Base-by-base conservation (phyloP, 2,888 invertebrate species). In the Mesodorylaimus sp. region DNA sequence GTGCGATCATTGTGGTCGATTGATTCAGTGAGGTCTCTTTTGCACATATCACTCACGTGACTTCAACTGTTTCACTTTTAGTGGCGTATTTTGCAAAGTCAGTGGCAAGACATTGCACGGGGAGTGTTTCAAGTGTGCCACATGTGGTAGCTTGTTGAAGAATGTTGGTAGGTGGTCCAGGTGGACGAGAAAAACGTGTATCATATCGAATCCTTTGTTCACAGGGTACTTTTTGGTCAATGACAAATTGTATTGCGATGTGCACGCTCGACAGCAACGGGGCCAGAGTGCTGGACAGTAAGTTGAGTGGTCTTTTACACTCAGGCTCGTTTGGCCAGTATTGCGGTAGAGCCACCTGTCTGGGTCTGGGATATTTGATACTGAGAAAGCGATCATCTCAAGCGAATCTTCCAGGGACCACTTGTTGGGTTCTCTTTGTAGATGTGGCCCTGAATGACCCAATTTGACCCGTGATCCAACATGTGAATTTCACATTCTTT, bases 11-110 rank as follows among this genome's bases (percentile, higher is more conserved):
- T 95, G 95, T 76, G 89, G 89, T 71, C 80, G 89, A 66, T 80
- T 89, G 66, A 89, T 93, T 74, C 84, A 87, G 91, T 93, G 82
- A 86, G 89, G 82, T n/a, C n/a, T n/a, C n/a, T n/a, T n/a, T n/a
- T n/a, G n/a, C n/a, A n/a, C n/a, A n/a, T n/a, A n/a, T n/a, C n/a
- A n/a, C n/a, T n/a, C n/a, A n/a, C n/a, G n/a, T n/a, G 19, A 36
- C 16, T 36, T 36, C 16, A 13, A 13, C 16, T 46, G 42, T 37
- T 50, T 47, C 26, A 37, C 25, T 71, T 74, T 52, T 69, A 95
- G 93, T 61, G 95, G 95, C 59, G 89, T 93, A 57, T 95, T 95
- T 75, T 91, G 93, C 57, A 81, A 87, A 68, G 88, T 93, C 72
- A 88, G 87, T 78, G 91, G 91, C 66, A 85, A 86, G 74, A 88